Conservation (phyloP, 1,140 invertebrate species). For the Conopomorpha cramerella region DNA sequence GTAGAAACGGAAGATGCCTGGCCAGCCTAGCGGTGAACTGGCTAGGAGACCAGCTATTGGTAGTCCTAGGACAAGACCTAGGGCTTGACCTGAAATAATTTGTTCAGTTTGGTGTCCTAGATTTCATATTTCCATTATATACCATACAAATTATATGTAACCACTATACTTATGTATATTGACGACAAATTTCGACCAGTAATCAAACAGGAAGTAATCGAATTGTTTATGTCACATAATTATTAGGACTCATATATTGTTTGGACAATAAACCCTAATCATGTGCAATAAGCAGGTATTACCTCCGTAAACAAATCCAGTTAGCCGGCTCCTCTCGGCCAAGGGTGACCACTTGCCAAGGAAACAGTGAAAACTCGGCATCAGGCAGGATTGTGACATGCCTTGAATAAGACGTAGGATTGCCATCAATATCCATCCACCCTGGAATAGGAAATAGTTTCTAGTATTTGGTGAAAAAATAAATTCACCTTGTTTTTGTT, state of each 20-base stretch:
- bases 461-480: too few relatives aligned
- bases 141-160: too few relatives aligned
- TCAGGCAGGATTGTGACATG: slow-evolving; percentile 76
- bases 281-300: slow-evolving; percentile 5
- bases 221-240: neutral
- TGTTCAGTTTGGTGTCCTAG: too few relatives aligned
- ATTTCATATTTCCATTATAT: too few relatives aligned
- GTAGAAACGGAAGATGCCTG: slow-evolving; percentile 48
- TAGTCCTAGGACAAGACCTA: slow-evolving; percentile 69
- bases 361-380: slow-evolving; percentile 78
- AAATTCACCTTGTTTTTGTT: too few relatives aligned
- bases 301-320: slow-evolving; percentile 66
- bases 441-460: slow-evolving; percentile 19
- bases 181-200: too few relatives aligned
- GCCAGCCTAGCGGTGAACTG: slow-evolving; percentile 64
- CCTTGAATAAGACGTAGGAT: slow-evolving; percentile 74
- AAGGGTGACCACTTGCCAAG: slow-evolving; percentile 78
- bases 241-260: neutral
- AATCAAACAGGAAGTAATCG: too few relatives aligned
- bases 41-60: slow-evolving; percentile 65
- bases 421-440: slow-evolving; percentile 66
- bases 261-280: neutral
- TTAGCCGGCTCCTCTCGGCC: slow-evolving; percentile 63
- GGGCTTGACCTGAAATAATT: slow-evolving; percentile 59
- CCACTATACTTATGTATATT: too few relatives aligned